Conservation (phyloP, 2,888 invertebrate species). For the Drosophila rubida region DNA sequence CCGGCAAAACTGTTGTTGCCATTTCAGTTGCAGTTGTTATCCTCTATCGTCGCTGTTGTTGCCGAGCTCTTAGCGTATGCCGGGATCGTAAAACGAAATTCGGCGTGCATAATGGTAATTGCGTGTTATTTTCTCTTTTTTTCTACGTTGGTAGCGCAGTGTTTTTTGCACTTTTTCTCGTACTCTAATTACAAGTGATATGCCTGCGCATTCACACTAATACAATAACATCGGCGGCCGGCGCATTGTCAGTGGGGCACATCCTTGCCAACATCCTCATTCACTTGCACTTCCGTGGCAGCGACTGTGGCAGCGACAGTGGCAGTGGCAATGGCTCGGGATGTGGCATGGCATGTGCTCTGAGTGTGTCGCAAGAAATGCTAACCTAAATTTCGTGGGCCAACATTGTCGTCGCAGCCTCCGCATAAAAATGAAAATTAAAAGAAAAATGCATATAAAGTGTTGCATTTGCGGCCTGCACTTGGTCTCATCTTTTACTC, state of each 20-base stretch:
- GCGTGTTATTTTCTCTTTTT: slow-evolving; percentile 65
- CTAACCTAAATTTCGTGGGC: slow-evolving; percentile 65
- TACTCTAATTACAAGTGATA: slow-evolving; percentile 76
- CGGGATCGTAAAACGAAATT: slow-evolving; percentile 72
- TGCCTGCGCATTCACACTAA: slow-evolving; percentile 45
- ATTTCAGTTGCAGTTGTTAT: slow-evolving; percentile 28
- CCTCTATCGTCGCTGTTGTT: slow-evolving; percentile 11
- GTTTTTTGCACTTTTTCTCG: slow-evolving; percentile 3
- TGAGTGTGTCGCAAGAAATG: slow-evolving; percentile 62
- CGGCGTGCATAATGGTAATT: slow-evolving; percentile 78
- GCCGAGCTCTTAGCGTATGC: slow-evolving; percentile 49
- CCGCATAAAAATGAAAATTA: slow-evolving; percentile 74
- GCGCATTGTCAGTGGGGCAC: slow-evolving; percentile 27
- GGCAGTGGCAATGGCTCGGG: too few relatives aligned
- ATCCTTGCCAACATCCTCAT: slow-evolving; percentile 44
- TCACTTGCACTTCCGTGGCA: slow-evolving; percentile 23
- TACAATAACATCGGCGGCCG: slow-evolving; percentile 34
- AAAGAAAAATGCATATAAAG: slow-evolving; percentile 79
- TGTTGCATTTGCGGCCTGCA: slow-evolving; percentile 72
- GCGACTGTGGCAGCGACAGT: neutral
- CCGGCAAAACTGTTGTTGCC: slow-evolving; percentile 17
- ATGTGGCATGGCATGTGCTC: slow-evolving; percentile 16
- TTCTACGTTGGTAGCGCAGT: neutral
- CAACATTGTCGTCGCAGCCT: slow-evolving; percentile 38
- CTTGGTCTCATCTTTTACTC: slow-evolving; percentile 30